Base-by-base conservation (phyloP, 2,888 invertebrate genomes). In the Neuroscelio doddi region DNA sequence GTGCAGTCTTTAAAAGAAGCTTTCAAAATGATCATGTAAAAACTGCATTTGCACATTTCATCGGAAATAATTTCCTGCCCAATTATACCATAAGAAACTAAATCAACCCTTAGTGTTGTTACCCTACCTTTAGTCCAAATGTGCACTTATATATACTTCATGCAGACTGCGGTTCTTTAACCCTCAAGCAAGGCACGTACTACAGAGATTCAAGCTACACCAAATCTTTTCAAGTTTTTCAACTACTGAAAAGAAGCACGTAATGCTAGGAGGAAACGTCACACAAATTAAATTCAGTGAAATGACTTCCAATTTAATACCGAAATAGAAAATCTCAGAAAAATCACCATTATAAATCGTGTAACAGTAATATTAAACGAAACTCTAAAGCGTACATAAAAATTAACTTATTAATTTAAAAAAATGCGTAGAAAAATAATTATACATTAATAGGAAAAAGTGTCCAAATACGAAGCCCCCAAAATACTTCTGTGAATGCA, bases 31-130 rank as follows among this genome's bases (percentile, higher is more conserved):
- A 82, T 82, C 81, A 82, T 78, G 80, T 78, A 76, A 77, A 79
- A 75, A 74, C 77, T 77, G 78, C 75, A 75, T 78, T 76, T 75
- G 80, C 78, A 79, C 79, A 77, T 75, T 76, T 80, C 82, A 81
- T 81, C 78, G 82, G 79, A 82, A 83, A 83, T 84, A 76, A 83
- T 84, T 83, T 83, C 79, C 78, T 81, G 82, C 80, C 81, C 83
- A 84, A 83, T 83, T 84, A 83, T 82, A 79, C 81, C 79, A 76
- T 78, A 77, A 80, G 79, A 80, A 80, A 81, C 76, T 75, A 76
- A 75, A 70, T 74, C 73, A 47, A 44, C 77, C 72, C 75, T 71
- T 62, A 62, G 55, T 47, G 62, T 42, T 44, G 69, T 63, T 27
- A 45, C 70, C 61, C 45, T 49, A 44, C 57, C 39, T 59, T 58